phyloP scores from a whole-genome alignment of 2,113 vertebrate species.

The Proteles cristata region DNA sequence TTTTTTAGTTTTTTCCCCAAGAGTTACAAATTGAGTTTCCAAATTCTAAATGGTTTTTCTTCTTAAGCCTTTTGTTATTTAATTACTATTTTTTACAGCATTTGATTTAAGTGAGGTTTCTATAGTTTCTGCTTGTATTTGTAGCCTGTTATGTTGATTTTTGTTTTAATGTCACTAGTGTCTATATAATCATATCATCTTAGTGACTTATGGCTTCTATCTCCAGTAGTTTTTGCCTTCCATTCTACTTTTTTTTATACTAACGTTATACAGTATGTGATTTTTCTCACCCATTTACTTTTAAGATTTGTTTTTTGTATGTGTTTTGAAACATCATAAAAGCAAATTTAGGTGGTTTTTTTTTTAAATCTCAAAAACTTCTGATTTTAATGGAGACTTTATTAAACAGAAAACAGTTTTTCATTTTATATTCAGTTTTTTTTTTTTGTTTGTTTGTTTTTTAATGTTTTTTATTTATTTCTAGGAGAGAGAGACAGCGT shows the following conservation, averaged over 20 bases:
- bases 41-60: neutral
- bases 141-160: neutral
- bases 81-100: neutral
- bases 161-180: neutral
- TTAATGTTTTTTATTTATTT: too few relatives aligned
- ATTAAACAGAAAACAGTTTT: neutral
- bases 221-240: neutral
- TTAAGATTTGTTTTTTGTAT: neutral
- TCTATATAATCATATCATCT: neutral
- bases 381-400: slow-evolving; percentile 8
- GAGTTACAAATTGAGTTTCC: neutral
- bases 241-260: neutral
- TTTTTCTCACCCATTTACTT: neutral
- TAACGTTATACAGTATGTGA: neutral
- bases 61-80: neutral
- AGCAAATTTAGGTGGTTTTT: neutral
- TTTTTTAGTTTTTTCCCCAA: neutral
- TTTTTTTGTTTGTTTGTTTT: too few relatives aligned
- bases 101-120: neutral
- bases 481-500: too few relatives aligned
- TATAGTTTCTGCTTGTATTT: neutral
- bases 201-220: neutral
- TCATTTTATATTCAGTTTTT: neutral
- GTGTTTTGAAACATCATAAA: neutral
- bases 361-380: neutral